A percentile compares a stretch with the other conserved stretches of the same genome.
phyloP scores from a whole-genome alignment of 2,888 invertebrate species.

The Oxyteleia sp. region DNA sequence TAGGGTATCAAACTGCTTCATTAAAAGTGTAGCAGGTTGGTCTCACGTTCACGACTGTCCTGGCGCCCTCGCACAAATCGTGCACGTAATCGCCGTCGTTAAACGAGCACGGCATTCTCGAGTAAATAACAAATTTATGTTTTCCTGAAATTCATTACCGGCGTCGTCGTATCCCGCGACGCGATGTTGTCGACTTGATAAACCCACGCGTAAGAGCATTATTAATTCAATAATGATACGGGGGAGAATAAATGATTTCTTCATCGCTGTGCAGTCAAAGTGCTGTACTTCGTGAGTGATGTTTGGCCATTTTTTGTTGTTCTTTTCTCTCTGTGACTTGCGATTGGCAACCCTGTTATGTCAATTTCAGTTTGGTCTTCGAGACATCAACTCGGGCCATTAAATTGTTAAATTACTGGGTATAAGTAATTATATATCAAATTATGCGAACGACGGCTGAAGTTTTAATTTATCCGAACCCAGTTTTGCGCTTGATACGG shows the following conservation, averaged over 20 bases:
- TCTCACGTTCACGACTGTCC: conserved; percentile 48
- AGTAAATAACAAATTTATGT: conserved; percentile 79
- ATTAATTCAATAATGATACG: conserved; percentile 62
- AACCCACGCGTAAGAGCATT: conserved; percentile 51
- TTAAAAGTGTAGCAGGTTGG: conserved; percentile 59
- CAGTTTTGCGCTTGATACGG: conserved; percentile 33
- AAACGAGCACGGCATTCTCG: conserved; percentile 75
- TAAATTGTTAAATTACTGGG: neutral
- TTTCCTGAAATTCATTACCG: conserved; percentile 77
- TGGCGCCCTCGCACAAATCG: conserved; percentile 71
- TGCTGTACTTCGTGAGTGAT: neutral
- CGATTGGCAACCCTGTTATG: no score
- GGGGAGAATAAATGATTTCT: conserved; percentile 40
- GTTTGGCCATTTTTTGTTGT: neutral
- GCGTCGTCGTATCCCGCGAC: conserved; percentile 45
- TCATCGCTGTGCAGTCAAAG: conserved; percentile 21
- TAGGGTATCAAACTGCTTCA: conserved; percentile 69
- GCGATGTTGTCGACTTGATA: conserved; percentile 52
- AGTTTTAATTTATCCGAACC: conserved; percentile 22
- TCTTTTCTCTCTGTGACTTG: neutral
- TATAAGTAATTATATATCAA: conserved; percentile 12
- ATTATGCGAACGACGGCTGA: neutral
- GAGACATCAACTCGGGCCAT: neutral
- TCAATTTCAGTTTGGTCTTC: no score
- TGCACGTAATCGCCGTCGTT: conserved; percentile 80